Conservation (phyloP, 1,140 invertebrate genomes). For the Tachypleus tridentatus region DNA sequence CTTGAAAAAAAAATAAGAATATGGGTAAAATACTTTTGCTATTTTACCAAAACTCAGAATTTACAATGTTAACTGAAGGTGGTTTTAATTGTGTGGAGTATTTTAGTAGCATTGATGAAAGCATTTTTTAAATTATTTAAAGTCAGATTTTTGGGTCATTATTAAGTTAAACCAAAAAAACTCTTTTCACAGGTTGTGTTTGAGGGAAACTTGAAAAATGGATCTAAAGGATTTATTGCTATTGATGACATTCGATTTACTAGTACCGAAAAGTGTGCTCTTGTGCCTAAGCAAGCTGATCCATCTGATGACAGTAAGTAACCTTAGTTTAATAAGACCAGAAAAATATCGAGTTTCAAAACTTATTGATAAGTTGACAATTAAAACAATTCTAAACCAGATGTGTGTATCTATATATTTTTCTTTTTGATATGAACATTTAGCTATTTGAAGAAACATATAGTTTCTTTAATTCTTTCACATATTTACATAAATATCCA, state of each 20-base stretch:
- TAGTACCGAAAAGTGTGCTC: slow-evolving; percentile 10
- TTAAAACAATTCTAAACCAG: too few species aligned
- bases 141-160: background rate
- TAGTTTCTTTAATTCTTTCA: background rate
- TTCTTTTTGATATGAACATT: too few species aligned
- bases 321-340: too few species aligned
- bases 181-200: slow-evolving; percentile 12
- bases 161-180: background rate
- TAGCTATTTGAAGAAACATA: background rate
- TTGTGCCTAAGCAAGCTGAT: slow-evolving; percentile 10
- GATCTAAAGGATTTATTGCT: slow-evolving; percentile 11
- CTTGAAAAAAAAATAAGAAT: too few species aligned
- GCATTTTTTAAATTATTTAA: background rate
- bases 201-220: slow-evolving; percentile 8
- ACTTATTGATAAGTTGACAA: too few species aligned
- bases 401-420: too few species aligned
- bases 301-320: slow-evolving; percentile 11
- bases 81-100: background rate
- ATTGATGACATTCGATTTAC: slow-evolving; percentile 12
- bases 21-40: too few species aligned
- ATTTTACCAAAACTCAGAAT: background rate
- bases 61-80: background rate
- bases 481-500: background rate
- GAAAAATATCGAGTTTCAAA: too few species aligned
- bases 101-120: too few species aligned